A percentile compares a stretch with the other conserved stretches of the same genome.
Conservation (phyloP, 2,113 vertebrate genomes). For the Petaurus breviceps region DNA sequence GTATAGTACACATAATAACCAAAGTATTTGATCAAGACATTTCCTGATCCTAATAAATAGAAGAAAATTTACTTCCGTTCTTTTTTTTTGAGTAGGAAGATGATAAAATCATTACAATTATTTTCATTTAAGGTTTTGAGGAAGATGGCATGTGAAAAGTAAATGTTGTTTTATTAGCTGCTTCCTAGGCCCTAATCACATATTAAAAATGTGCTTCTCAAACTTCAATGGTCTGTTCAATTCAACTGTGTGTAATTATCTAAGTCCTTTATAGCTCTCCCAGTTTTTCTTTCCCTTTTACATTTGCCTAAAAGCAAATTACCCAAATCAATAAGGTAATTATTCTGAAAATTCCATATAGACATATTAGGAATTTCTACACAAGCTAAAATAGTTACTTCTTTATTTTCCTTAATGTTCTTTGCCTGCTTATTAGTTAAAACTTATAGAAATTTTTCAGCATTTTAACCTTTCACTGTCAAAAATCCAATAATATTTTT, state of each 20-base stretch:
- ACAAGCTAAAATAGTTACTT: constrained; percentile 19
- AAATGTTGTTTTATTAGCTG: constrained; percentile 40
- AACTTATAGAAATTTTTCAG: constrained; percentile 16
- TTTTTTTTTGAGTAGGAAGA: not conserved
- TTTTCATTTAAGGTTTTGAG: not conserved
- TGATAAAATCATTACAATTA: not conserved
- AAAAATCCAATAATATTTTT: not conserved
- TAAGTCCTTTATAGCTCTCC: not conserved
- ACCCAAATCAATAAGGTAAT: constrained; percentile 38
- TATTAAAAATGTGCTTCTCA: constrained; percentile 1
- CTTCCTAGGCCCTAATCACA: constrained; percentile 13
- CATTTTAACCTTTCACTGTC: not conserved
- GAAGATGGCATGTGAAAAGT: not conserved
- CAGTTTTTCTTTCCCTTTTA: not conserved
- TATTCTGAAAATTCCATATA: constrained; percentile 30
- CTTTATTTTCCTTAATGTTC: constrained; percentile 28
- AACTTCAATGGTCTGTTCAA: not conserved
- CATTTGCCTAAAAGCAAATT: constrained; percentile 48
- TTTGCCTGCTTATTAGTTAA: not conserved
- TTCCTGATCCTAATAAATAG: not conserved
- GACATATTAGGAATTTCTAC: constrained; percentile 26
- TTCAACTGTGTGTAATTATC: constrained; percentile 27
- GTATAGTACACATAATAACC: not conserved
- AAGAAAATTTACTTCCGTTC: not conserved
- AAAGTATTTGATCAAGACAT: not conserved